Evolutionary conservation across 35 echinoderm and acorn worm genomes (phyloP).

Genomic region (Holothuria glaberrima): DNA sequence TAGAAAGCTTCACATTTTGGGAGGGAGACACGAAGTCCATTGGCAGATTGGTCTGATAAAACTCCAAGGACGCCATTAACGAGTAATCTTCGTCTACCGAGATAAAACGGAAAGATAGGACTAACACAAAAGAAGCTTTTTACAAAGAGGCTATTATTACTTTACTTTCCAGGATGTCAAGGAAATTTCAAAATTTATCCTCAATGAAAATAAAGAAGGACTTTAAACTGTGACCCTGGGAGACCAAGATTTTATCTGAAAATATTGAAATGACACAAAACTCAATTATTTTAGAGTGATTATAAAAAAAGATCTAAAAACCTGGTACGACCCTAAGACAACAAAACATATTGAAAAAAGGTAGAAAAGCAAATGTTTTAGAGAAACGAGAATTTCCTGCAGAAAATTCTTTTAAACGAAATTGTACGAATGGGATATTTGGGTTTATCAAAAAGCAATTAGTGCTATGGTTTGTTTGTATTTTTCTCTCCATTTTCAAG

Average conservation of each 20-base stretch:
- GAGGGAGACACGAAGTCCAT: too few species aligned
- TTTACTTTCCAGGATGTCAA: slow-evolving; percentile 46
- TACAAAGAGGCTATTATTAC: background rate
- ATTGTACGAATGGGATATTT: too few species aligned
- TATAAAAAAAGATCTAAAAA: too few species aligned
- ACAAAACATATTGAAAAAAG: too few species aligned
- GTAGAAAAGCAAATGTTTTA: too few species aligned
- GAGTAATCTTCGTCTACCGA: slow-evolving; percentile 22
- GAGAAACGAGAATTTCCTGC: too few species aligned
- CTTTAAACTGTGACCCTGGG: slow-evolving; percentile 10
- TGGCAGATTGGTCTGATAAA: slow-evolving; percentile 11
- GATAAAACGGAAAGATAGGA: background rate
- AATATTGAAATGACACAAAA: slow-evolving; percentile 14
- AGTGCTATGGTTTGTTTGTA: too few species aligned
- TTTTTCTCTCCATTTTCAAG: too few species aligned
- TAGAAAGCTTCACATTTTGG: too few species aligned
- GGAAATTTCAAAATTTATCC: slow-evolving; percentile 40
- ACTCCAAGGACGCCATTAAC: background rate
- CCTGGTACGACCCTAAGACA: too few species aligned
- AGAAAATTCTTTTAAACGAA: too few species aligned
- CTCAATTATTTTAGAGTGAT: slow-evolving; percentile 29
- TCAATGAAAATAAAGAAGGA: slow-evolving; percentile 17
- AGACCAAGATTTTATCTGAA: slow-evolving; percentile 28
- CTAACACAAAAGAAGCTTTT: background rate
- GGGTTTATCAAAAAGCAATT: too few species aligned